Conservation (phyloP, 2,797 vertebrate genomes). For the Avahi laniger region DNA sequence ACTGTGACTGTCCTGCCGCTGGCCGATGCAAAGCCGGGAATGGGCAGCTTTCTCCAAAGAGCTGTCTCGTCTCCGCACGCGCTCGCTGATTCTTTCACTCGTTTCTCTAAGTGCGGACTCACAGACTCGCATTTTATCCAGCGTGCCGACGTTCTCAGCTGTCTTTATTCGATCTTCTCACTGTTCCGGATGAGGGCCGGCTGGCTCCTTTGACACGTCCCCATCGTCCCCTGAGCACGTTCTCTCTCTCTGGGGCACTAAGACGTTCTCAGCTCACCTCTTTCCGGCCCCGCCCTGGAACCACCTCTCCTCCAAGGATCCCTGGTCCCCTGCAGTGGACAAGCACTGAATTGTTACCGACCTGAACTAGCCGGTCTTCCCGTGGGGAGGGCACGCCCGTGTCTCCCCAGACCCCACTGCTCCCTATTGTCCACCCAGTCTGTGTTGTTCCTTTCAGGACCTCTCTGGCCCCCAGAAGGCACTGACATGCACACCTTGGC, state of each 20-base stretch:
- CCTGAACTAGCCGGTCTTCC: not conserved
- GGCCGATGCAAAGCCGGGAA: not conserved
- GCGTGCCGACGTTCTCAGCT: not conserved
- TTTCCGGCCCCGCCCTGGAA: not conserved
- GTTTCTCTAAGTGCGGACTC: fast-evolving
- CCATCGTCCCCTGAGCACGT: not conserved
- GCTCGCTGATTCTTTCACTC: not conserved
- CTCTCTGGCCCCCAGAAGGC: not conserved
- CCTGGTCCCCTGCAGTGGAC: not conserved
- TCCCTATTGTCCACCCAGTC: not conserved
- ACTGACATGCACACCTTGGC: no score
- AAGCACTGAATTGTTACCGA: no score
- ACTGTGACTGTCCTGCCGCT: not conserved
- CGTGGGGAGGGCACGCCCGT: not conserved
- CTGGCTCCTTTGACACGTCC: not conserved
- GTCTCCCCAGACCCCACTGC: not conserved
- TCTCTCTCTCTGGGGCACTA: not conserved
- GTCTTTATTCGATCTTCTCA: not conserved
- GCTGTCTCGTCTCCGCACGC: not conserved
- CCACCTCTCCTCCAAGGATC: not conserved
- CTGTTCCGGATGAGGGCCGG: not conserved
- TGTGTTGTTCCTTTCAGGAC: not conserved
- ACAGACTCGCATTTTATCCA: not conserved
- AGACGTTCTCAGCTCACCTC: not conserved
- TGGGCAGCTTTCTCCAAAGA: not conserved